Base-by-base conservation (phyloP, 92 coral and sea anemone genomes). In the Porites lobata region DNA sequence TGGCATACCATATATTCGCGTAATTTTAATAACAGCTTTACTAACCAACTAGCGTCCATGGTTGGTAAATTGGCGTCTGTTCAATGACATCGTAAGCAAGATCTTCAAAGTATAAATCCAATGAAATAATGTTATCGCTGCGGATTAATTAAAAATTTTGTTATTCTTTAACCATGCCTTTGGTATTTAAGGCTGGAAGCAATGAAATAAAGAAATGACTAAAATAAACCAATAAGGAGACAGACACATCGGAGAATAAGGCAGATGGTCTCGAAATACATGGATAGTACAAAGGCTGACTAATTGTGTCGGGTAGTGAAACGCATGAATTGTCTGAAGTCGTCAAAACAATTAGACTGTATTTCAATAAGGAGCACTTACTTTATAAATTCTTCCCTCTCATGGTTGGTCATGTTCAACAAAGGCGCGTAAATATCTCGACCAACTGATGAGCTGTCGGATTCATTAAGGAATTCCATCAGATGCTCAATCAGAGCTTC, bases 51-150 rank as follows among this genome's bases (percentile, higher is more conserved):
- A 86, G 17, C 1, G 85, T 76, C 90, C 90, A 79, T 8, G n/a
- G 9, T 21, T 87, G 86, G 62, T 51, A 79, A 26, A 79, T 18
- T 1, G 90, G 86, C 64, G 58, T 87, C 53, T 87, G 90, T 22
- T 59, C 26, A 19, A 79, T 79, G 21, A 67, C 20, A 24, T 68
- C 78, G 47, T 69, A 79, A 20, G 78, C 56, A 9, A 87, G 68
- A 21, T 87, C 86, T 61, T 87, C 86, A 66, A 78, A 87, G 19
- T 78, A 86, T 50, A 86, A 69, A 20, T 86, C 72, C 69, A 86
- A 26, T 9, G 90, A 50, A 32, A 78, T 58, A 11, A 86, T 67
- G 80, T 86, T 84, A 17, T 84, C 54, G 50, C 88, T 84, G 79
- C 61, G 15, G 7, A 56, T 11, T 9, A 66, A 54, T 12, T 52